Conservation (phyloP, 2,797 vertebrate genomes). For the Gorsachius magnificus region DNA sequence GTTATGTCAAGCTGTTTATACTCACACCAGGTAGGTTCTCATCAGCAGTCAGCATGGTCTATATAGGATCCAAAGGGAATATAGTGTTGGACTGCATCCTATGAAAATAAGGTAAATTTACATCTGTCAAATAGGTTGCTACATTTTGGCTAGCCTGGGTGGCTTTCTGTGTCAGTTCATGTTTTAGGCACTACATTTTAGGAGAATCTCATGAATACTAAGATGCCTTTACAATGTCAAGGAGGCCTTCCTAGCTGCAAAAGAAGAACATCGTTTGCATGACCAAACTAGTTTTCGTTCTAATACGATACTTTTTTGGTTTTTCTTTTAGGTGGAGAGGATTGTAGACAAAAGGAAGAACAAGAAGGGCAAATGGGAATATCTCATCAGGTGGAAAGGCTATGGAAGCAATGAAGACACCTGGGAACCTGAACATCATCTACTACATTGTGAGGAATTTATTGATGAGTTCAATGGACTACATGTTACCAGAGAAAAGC, state of each 20-base stretch:
- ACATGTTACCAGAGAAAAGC: constrained; percentile 82
- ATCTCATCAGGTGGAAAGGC: constrained; percentile 96
- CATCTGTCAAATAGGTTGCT: not conserved
- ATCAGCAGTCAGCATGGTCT: not conserved
- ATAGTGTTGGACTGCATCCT: not conserved
- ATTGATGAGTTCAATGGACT: constrained; percentile 96
- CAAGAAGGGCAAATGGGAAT: constrained; percentile 98
- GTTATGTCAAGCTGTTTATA: not conserved
- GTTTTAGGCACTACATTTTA: not conserved
- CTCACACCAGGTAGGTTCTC: not conserved
- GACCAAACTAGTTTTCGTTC: not conserved
- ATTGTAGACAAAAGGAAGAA: constrained; percentile 98
- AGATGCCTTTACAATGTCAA: not conserved
- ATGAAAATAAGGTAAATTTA: not conserved
- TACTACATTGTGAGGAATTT: constrained; percentile 96
- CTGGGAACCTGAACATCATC: constrained; percentile 95
- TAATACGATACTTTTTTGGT: not conserved
- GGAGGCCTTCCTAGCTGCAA: not conserved
- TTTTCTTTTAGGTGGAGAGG: constrained; percentile 87
- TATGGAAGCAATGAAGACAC: constrained; percentile 96
- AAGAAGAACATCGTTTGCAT: not conserved
- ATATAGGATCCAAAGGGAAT: not conserved
- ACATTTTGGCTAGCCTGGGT: not conserved
- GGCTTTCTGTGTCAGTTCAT: not conserved
- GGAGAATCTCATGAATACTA: not conserved